Evolutionary conservation across 2,888 invertebrate species (phyloP).

Genomic region (Cephus pygmeus): DNA sequence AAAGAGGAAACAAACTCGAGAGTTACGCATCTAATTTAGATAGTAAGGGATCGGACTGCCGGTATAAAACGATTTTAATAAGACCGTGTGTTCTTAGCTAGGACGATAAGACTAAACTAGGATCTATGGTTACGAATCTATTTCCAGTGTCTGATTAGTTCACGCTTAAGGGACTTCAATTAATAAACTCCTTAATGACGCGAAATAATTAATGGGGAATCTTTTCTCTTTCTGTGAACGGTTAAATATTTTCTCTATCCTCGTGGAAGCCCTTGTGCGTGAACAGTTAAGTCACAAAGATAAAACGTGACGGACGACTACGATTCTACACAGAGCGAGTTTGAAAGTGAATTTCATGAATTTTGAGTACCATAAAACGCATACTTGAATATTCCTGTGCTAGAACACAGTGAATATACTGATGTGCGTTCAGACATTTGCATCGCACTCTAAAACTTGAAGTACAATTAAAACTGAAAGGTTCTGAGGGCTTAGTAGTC

Average conservation of each 20-base stretch:
- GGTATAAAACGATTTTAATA: not conserved
- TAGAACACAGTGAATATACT: not conserved
- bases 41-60: not conserved
- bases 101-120: not conserved
- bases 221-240: not conserved
- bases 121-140: not conserved
- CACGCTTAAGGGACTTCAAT: not conserved
- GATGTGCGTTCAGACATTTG: not conserved
- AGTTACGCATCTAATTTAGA: not conserved
- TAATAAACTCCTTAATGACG: not conserved
- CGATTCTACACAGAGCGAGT: not conserved
- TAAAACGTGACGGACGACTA: not conserved
- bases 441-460: not conserved
- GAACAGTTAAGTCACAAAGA: not conserved
- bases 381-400: not conserved
- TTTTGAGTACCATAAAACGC: not conserved
- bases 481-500: not conserved
- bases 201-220: not conserved
- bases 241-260: not conserved
- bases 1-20: not conserved
- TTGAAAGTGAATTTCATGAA: not conserved
- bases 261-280: not conserved
- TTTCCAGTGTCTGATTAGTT: not conserved
- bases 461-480: not conserved
- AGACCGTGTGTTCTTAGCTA: not conserved